Evolutionary conservation across 2,113 vertebrate genomes (phyloP), one percentile per base, ranked within the genome.

Genomic region (Halcyon malimbica): DNA sequence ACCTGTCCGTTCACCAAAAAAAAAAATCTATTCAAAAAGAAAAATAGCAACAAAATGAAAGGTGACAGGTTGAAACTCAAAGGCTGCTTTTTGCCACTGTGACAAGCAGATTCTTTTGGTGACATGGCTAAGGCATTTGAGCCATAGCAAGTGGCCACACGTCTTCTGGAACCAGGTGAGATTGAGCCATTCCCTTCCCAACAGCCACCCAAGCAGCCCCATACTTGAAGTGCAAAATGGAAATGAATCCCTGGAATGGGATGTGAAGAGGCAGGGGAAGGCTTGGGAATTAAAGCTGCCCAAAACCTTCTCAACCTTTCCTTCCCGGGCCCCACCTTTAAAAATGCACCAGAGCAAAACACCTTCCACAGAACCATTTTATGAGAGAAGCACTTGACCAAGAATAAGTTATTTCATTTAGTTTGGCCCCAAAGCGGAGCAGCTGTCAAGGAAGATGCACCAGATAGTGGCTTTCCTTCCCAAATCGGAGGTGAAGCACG

Each of bases 341-440:
- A 63, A 67, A 63, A 69, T 1, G 8, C 21, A 48, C 63, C n/a
- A 70, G 69, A 57, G 24, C 21, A 46, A 64, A 46, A 41, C 25
- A 28, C 39, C 28, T 76, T n/a, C 63, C 10, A 56, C 42, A 23
- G 28, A 60, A 41, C 15, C 1, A 1, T 19, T 63, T 29, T 13
- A 51, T 10, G 13, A 46, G 56, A 65, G 25, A 8, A 46, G 14
- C 42, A 21, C 18, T 7, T 3, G 14, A 19, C 7, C 29, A 56
- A 46, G 7, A 29, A 21, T 0, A 31, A 6, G 23, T 28, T 7
- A 12, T 5, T 56, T 31, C 13, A 14, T 16, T 33, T 20, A 15
- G 6, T 6, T 26, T 46, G 41, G 33, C 65, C 78, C 73, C 1
- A 75, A 48, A 71, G 3, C 21, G 2, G 12, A 33, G 2, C 39